Evolutionary conservation across 1,140 invertebrate species (phyloP), one percentile per base, ranked within the genome.

Genomic region (Euura lappo): DNA sequence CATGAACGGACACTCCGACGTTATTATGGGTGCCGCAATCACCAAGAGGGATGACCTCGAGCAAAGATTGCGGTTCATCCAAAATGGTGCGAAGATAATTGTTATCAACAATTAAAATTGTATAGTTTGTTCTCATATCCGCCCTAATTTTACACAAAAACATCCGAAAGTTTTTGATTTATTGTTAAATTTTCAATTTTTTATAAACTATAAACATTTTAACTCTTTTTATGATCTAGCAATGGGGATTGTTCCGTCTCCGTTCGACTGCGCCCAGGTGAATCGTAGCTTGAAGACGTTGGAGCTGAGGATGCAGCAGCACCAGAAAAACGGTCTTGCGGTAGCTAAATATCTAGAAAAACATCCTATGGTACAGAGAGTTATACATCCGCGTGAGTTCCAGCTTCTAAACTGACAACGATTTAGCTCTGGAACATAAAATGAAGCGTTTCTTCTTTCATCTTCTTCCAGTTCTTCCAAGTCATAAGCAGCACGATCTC

Each of bases 1-100:
- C 81, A 97, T 99, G 92, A 99, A 99, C 87, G 98, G 98, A 0
- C 98, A 99, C 86, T 94, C 96, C 2, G 98, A 99, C 89, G 94
- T 99, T 65, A 93, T 99, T 2, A 99, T 99, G 98, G 98, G 98
- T 4, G 93, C 95, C 6, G 90, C 94, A 6, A 90, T 94, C 44
- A 91, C 93, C 3, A 97, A 93, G 76, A 90, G 92, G 80, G 91
- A 94, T 70, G 92, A 92, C 67, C 79, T 98, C 0, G 91, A 92
- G 77, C 82, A 93, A 44, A 90, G 90, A 83, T 83, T 99, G 10
- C 90, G 92, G 76, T 99, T 95, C 86, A 86, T 97, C 70, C 98
- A 99, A 91, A 98, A 98, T 84, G 90, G 96, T 97, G 90, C 87
- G 74, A 75, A 68, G 8, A 28, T 64, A 71, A 64, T 44, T n/a